These are phyloP conservation scores for Thalassaphorura encarpata DNA, from an alignment of 1,140 invertebrate genomes.

Conservation along the genomic window DNA sequence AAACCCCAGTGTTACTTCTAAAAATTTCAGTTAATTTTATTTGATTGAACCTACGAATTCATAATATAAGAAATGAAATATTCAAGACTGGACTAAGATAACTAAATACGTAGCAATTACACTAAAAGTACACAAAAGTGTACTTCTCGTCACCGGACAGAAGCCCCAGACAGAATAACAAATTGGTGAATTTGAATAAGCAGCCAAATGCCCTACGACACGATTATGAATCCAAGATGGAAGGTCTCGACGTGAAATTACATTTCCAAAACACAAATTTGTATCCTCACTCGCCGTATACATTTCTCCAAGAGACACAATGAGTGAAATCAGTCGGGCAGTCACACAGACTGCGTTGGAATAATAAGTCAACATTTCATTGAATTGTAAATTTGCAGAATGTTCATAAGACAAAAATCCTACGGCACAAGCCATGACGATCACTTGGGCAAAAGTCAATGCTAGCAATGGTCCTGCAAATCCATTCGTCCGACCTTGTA, in stretches of 20 bases:
- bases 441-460: conserved; percentile 12
- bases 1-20: no score
- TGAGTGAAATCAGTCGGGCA: conserved; percentile 6
- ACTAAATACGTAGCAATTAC: conserved; percentile 19
- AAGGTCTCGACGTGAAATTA: conserved; percentile 3
- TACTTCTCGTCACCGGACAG: conserved; percentile 20
- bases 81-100: conserved; percentile 16
- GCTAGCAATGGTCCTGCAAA: conserved; percentile 11
- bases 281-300: not conserved
- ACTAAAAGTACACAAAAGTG: conserved; percentile 10
- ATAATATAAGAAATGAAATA: no score
- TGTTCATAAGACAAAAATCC: conserved; percentile 19
- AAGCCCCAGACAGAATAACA: conserved; percentile 22
- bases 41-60: no score
- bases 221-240: not conserved
- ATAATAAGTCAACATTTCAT: not conserved
- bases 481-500: conserved; percentile 5
- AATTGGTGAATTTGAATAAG: conserved; percentile 17
- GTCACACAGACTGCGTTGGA: conserved; percentile 3
- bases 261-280: conserved; percentile 11
- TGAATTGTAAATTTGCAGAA: conserved; percentile 3
- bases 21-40: no score
- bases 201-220: conserved; percentile 15
- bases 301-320: conserved; percentile 18
- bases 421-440: conserved; percentile 14